These are phyloP conservation scores for Drosophila cardini DNA, from an alignment of 1,140 invertebrate species.

Conservation along the genomic window DNA sequence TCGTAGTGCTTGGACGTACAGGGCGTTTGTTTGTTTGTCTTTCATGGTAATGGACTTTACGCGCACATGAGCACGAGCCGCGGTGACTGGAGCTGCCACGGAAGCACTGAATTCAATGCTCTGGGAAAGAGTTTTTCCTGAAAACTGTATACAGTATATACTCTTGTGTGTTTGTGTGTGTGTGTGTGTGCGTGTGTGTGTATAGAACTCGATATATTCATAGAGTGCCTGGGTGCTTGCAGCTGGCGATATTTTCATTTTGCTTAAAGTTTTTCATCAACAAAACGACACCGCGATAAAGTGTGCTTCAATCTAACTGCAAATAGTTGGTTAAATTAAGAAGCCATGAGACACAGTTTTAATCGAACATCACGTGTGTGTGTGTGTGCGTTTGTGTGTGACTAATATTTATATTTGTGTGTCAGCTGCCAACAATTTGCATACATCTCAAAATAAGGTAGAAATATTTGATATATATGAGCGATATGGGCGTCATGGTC, in stretches of 20 bases:
- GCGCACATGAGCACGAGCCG: constrained; percentile 60
- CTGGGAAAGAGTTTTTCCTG: too few relatives aligned
- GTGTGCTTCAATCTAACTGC: constrained; percentile 4
- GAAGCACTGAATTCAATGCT: too few relatives aligned
- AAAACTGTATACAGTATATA: too few relatives aligned
- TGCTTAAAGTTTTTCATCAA: constrained; percentile 62
- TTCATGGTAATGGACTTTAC: constrained; percentile 81
- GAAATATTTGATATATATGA: constrained; percentile 46
- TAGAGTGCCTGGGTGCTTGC: constrained; percentile 40
- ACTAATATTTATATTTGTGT: constrained; percentile 34
- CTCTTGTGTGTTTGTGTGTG: neutral
- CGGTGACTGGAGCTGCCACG: neutral
- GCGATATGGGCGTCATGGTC: constrained; percentile 33
- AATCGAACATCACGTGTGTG: neutral
- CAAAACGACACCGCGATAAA: constrained; percentile 26
- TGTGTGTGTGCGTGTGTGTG: neutral
- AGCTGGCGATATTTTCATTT: constrained; percentile 62
- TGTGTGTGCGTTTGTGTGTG: constrained; percentile 6
- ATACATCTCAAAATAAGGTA: constrained; percentile 49
- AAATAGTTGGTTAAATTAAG: neutral
- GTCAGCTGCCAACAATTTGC: constrained; percentile 45
- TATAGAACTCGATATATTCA: constrained; percentile 54
- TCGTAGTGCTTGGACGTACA: constrained; percentile 29
- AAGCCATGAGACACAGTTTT: constrained; percentile 26
- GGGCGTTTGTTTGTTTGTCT: constrained; percentile 70